A percentile compares a stretch with the other conserved stretches of the same genome.
Conservation (phyloP, 1,140 invertebrate genomes). For the Maconellicoccus hirsutus region DNA sequence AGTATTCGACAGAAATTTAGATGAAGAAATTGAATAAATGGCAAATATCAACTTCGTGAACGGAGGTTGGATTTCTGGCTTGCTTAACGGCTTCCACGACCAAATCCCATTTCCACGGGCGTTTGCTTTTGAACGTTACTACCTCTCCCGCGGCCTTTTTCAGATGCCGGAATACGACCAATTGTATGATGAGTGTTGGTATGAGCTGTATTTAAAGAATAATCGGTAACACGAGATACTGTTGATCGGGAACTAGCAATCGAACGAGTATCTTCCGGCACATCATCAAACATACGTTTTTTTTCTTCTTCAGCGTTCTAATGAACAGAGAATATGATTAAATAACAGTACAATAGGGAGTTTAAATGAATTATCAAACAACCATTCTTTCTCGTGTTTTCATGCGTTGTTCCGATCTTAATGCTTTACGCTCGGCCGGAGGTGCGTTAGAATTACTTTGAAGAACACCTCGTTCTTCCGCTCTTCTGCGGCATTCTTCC, state of each 20-base stretch:
- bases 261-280: background rate
- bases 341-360: too few relatives aligned
- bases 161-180: background rate
- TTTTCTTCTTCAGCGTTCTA: background rate
- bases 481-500: background rate
- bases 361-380: too few relatives aligned
- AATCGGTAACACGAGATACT: background rate
- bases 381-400: background rate
- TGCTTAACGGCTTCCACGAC: background rate
- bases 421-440: background rate
- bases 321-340: background rate
- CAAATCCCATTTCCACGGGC: background rate
- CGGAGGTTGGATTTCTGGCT: too few relatives aligned
- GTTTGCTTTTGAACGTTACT: background rate
- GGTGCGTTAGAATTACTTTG: background rate
- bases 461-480: background rate
- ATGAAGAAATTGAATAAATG: too few relatives aligned
- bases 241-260: background rate
- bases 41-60: too few relatives aligned
- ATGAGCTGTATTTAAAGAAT: background rate
- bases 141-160: background rate
- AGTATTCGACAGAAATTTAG: too few relatives aligned
- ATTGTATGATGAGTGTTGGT: background rate
- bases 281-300: background rate
- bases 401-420: background rate